Percentiles rank a stretch among this genome's conserved stretches.
Conservation (phyloP, 2,888 invertebrate species). For the Ephialtes manifestator region DNA sequence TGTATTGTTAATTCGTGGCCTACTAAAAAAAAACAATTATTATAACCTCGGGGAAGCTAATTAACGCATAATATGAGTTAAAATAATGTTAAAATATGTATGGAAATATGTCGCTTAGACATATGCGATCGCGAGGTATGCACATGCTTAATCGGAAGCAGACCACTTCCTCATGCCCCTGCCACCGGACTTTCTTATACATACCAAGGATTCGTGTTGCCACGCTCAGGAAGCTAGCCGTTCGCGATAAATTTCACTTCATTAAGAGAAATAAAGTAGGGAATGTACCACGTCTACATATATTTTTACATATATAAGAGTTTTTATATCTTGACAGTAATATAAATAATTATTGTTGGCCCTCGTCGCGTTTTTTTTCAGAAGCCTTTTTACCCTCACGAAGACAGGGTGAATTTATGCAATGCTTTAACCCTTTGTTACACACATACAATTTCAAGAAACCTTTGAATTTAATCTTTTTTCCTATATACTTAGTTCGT, state of each 20-base stretch:
- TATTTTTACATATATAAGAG: background rate
- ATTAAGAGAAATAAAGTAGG: conserved; percentile 52
- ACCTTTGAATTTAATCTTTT: too few species aligned
- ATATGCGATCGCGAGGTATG: conserved; percentile 44
- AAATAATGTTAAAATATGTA: too few species aligned
- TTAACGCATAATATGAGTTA: too few species aligned
- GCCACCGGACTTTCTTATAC: conserved; percentile 48
- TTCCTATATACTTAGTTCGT: too few species aligned
- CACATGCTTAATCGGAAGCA: conserved; percentile 64
- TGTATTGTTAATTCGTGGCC: too few species aligned
- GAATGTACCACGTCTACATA: background rate
- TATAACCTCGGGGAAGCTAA: too few species aligned
- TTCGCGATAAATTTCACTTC: conserved; percentile 65
- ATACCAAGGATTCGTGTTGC: conserved; percentile 57
- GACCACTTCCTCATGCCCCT: conserved; percentile 39
- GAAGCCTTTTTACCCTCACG: too few species aligned
- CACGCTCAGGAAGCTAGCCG: conserved; percentile 45
- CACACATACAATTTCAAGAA: too few species aligned
- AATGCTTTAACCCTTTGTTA: too few species aligned
- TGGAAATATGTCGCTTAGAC: too few species aligned
- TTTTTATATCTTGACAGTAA: conserved; percentile 17
- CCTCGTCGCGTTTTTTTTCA: background rate
- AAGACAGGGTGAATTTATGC: too few species aligned
- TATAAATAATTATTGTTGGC: background rate
- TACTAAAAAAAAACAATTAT: too few species aligned